Percentiles rank a stretch among this genome's conserved stretches.
Evolutionary conservation across 2,888 invertebrate genomes (phyloP).

Genomic region (Troilus luridus): DNA sequence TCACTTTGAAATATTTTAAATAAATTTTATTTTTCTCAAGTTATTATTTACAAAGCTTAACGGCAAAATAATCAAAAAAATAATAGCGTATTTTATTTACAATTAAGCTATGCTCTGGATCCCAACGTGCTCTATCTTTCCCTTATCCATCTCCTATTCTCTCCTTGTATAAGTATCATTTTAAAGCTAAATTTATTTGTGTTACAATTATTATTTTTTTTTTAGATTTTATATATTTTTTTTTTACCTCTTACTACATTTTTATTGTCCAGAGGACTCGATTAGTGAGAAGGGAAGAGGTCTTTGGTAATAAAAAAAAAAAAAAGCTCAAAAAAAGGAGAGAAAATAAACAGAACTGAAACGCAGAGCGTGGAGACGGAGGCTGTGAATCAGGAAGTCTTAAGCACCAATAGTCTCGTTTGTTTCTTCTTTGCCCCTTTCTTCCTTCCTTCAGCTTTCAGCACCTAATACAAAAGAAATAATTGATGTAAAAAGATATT

Average conservation of each 20-base stretch:
- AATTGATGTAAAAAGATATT: no score
- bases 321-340: conserved; percentile 44
- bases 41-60: conserved; percentile 55
- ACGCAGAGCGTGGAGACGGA: conserved; percentile 50
- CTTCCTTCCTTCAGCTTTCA: conserved; percentile 37
- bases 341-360: conserved; percentile 12
- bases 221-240: neutral
- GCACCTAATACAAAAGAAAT: neutral
- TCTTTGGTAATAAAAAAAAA: conserved; percentile 53
- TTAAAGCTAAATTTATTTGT: conserved; percentile 48
- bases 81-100: conserved; percentile 58
- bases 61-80: conserved; percentile 56
- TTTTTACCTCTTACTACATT: conserved; percentile 23
- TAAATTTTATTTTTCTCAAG: conserved; percentile 25
- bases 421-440: neutral
- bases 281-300: conserved; percentile 55
- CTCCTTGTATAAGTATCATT: conserved; percentile 11
- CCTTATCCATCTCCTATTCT: neutral
- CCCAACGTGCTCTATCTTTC: conserved; percentile 29
- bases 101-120: conserved; percentile 53
- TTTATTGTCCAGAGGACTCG: conserved; percentile 55
- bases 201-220: conserved; percentile 45
- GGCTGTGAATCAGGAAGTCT: conserved; percentile 51
- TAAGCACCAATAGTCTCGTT: conserved; percentile 56
- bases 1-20: conserved; percentile 21